Conservation (phyloP, 2,113 vertebrate genomes). For the Oplegnathus fasciatus region DNA sequence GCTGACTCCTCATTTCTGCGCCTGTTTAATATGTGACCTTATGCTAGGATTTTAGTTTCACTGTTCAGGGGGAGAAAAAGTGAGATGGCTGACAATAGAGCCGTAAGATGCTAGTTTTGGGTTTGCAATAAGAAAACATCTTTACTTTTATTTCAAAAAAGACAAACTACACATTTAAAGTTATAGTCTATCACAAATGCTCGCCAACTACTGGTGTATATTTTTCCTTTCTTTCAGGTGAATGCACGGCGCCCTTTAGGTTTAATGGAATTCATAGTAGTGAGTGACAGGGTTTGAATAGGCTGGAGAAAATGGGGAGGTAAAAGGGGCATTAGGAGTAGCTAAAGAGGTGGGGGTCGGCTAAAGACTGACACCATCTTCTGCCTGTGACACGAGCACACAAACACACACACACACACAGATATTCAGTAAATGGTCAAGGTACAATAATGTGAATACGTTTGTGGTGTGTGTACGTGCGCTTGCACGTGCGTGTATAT, state of each 20-base stretch:
- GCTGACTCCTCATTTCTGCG: conserved; percentile 83
- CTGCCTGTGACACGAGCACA: conserved; percentile 57
- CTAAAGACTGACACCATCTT: conserved; percentile 75
- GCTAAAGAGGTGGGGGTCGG: conserved; percentile 74
- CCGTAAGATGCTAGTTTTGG: conserved; percentile 33
- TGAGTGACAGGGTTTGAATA: conserved; percentile 83
- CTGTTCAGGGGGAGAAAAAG: conserved; percentile 54
- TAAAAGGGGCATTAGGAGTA: conserved; percentile 78
- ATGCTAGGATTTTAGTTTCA: conserved; percentile 72
- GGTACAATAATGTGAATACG: conserved; percentile 65
- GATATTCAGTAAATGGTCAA: conserved; percentile 67
- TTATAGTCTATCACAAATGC: conserved; percentile 51
- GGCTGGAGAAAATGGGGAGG: conserved; percentile 79
- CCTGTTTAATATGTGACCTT: conserved; percentile 80
- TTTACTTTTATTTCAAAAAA: conserved; percentile 13
- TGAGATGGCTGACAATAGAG: conserved; percentile 46
- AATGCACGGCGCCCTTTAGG: conserved; percentile 62
- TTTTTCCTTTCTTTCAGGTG: conserved; percentile 77
- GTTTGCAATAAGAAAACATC: conserved; percentile 20
- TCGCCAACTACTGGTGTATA: conserved; percentile 61
- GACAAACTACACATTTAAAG: conserved; percentile 41
- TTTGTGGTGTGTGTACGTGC: conserved; percentile 23
- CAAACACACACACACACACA: conserved; percentile 37
- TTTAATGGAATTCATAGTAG: conserved; percentile 79
- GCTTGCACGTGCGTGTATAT: conserved; percentile 20